Conservation (phyloP, 2,797 vertebrate species). For the Scarus forsteni region DNA sequence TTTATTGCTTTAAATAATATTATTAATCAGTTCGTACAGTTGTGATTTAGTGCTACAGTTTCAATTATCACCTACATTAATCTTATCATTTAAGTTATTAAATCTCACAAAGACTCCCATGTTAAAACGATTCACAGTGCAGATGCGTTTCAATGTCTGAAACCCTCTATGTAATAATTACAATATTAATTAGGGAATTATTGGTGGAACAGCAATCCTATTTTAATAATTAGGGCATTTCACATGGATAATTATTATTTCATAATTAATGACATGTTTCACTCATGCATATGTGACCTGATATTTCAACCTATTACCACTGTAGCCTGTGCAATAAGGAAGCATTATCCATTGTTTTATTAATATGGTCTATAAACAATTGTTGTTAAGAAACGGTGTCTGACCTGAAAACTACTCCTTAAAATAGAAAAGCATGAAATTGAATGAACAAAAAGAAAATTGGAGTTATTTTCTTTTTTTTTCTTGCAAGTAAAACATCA, state of each 20-base stretch:
- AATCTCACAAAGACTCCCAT: constrained; percentile 20
- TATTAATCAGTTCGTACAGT: constrained; percentile 9
- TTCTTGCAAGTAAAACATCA: neutral
- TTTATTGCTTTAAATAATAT: constrained; percentile 27
- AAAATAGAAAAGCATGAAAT: constrained; percentile 12
- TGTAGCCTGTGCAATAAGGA: neutral
- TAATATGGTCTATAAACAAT: constrained; percentile 24
- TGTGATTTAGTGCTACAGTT: constrained; percentile 24
- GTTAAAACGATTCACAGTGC: constrained; percentile 37
- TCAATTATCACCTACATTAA: constrained; percentile 38
- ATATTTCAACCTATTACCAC: constrained; percentile 40
- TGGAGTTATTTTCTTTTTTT: neutral
- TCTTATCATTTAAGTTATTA: constrained; percentile 38
- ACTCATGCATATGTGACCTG: constrained; percentile 46
- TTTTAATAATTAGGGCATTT: constrained; percentile 67
- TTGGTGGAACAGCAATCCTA: constrained; percentile 49
- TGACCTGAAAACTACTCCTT: constrained; percentile 46
- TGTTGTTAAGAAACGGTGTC: neutral
- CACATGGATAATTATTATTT: constrained; percentile 66
- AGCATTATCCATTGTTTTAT: neutral
- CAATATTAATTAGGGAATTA: constrained; percentile 63
- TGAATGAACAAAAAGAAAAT: too few relatives aligned
- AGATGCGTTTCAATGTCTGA: constrained; percentile 27
- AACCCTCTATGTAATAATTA: constrained; percentile 51
- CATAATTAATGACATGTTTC: constrained; percentile 65